These are phyloP conservation scores for Ascaphus truei DNA, from an alignment of 2,113 vertebrate species.

Conservation along the genomic window DNA sequence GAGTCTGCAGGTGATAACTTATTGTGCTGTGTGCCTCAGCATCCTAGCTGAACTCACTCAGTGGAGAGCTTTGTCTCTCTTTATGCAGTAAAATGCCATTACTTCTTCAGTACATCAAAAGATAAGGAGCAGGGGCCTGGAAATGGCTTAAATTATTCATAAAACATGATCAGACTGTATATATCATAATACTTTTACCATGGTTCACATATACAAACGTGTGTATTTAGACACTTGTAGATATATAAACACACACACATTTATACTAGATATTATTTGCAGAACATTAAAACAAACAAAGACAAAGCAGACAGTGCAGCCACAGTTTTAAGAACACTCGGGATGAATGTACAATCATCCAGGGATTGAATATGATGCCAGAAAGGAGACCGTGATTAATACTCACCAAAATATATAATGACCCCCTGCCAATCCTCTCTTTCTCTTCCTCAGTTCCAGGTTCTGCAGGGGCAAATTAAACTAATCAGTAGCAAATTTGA, in stretches of 20 bases:
- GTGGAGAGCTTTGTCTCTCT: not conserved
- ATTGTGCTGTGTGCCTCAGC: not conserved
- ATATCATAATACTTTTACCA: not conserved
- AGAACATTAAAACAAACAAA: not conserved
- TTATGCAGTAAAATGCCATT: conserved; percentile 5
- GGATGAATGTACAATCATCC: too few species aligned
- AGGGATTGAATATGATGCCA: too few species aligned
- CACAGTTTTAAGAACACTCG: too few species aligned
- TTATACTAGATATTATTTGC: not conserved
- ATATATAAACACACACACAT: too few species aligned
- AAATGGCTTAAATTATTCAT: not conserved
- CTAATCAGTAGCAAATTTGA: too few species aligned
- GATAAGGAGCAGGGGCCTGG: not conserved
- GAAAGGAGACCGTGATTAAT: too few species aligned
- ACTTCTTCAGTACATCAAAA: not conserved
- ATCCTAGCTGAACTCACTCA: not conserved
- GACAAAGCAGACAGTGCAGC: not conserved
- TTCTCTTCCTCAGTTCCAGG: too few species aligned
- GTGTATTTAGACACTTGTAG: too few species aligned
- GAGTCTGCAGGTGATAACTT: conserved; percentile 14
- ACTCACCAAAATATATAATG: too few species aligned
- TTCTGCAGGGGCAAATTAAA: too few species aligned
- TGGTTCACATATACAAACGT: not conserved
- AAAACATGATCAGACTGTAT: not conserved
- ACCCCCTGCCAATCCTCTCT: too few species aligned